These are phyloP conservation scores for Plagiodera versicolora DNA, from an alignment of 2,888 invertebrate genomes.

Conservation along the genomic window DNA sequence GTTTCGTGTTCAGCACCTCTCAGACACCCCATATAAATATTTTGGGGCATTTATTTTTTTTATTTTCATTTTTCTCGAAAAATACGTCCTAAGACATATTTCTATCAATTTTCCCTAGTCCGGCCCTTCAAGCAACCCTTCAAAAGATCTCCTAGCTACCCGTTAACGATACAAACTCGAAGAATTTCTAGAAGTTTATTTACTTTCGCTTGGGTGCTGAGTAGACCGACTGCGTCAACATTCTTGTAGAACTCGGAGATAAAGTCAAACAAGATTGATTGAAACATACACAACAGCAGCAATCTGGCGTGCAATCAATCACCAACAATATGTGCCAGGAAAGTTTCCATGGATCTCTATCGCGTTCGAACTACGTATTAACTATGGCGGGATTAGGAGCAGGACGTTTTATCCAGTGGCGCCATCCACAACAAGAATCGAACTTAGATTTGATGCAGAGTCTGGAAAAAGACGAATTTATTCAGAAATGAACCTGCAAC, in stretches of 20 bases:
- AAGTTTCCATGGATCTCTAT: not conserved
- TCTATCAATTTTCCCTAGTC: not conserved
- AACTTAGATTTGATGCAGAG: too few species aligned
- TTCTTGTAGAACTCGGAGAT: slow-evolving; percentile 12
- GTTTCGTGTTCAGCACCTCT: too few species aligned
- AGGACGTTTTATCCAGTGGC: too few species aligned
- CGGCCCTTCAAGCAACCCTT: not conserved
- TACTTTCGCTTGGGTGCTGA: not conserved
- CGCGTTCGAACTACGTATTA: too few species aligned
- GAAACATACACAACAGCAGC: slow-evolving; percentile 10
- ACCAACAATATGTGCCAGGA: slow-evolving; percentile 6
- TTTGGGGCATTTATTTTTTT: too few species aligned
- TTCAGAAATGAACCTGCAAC: too few species aligned
- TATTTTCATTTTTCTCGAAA: too few species aligned
- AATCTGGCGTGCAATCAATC: slow-evolving; percentile 11
- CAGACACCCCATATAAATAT: too few species aligned
- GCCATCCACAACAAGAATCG: too few species aligned
- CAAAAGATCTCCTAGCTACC: not conserved
- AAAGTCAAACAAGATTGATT: slow-evolving; percentile 21
- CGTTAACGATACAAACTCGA: not conserved
- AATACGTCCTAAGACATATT: too few species aligned
- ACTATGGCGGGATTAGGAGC: too few species aligned
- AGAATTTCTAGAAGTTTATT: slow-evolving; percentile 5
- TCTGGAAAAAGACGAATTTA: too few species aligned
- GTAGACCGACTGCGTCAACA: slow-evolving; percentile 8